A percentile compares a stretch with the other conserved stretches of the same genome.
Evolutionary conservation across 2,888 invertebrate genomes (phyloP).

Genomic region (Andrena bicolor): DNA sequence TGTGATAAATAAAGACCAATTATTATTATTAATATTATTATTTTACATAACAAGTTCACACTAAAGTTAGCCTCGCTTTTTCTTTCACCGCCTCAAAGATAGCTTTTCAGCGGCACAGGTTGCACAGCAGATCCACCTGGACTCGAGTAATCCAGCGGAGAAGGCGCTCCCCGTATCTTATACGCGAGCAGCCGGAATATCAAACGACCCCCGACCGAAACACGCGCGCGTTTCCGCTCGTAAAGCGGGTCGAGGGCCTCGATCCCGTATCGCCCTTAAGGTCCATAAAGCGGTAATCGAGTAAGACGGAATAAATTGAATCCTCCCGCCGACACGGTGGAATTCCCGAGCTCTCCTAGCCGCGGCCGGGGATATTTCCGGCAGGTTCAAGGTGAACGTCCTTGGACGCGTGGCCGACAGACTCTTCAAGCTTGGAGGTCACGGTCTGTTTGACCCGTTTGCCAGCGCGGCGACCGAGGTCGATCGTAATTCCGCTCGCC

Average conservation of each 20-base stretch:
- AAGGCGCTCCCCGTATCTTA: slow-evolving; percentile 39
- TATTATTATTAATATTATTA: no score
- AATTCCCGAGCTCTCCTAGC: slow-evolving; percentile 22
- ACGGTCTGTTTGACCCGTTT: slow-evolving; percentile 42
- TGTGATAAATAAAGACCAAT: no score
- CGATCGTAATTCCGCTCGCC: slow-evolving; percentile 31
- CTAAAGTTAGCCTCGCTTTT: background rate
- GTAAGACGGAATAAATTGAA: slow-evolving; percentile 67
- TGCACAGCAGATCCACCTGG: background rate
- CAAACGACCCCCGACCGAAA: slow-evolving; percentile 41
- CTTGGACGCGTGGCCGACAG: slow-evolving; percentile 9
- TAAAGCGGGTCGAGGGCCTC: slow-evolving; percentile 60
- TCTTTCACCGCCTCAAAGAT: background rate
- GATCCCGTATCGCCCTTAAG: slow-evolving; percentile 52
- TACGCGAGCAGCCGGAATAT: slow-evolving; percentile 48
- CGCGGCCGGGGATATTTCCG: background rate
- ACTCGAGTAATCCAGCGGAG: slow-evolving; percentile 48
- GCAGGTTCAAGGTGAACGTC: slow-evolving; percentile 33
- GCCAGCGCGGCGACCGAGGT: slow-evolving; percentile 1
- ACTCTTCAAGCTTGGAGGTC: slow-evolving; percentile 39
- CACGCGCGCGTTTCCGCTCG: slow-evolving; percentile 47
- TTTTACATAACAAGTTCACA: background rate
- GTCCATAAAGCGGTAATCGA: slow-evolving; percentile 68
- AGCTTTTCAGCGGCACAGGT: background rate
- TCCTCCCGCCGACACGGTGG: slow-evolving; percentile 34